Evolutionary conservation across 2,888 invertebrate genomes (phyloP), one percentile per base, ranked within the genome.

Genomic region (Xylota segnis): DNA sequence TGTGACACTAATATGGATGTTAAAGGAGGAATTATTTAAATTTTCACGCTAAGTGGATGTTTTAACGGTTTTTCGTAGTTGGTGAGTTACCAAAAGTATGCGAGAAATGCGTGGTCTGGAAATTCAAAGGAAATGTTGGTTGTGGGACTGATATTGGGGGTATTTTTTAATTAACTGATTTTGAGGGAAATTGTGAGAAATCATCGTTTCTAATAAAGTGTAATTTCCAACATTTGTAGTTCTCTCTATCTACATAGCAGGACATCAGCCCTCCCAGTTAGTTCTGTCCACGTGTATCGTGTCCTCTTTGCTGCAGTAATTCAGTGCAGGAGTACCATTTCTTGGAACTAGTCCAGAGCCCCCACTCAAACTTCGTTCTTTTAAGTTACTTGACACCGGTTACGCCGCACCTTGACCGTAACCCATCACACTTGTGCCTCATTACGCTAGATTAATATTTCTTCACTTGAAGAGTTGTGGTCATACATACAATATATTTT

Each of bases 21-120:
- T 59, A 82, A 66, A 54, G 78, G 61, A 72, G 59, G 83, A 77
- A 83, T 83, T 78, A 83, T 83, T 83, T 78, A 83, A 83, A 83
- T 83, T 66, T 66, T 45, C 54, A 32, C 47, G 59, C 66, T 65
- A 78, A 54, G 59, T 37, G 78, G 72, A 72, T 78, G 78, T 66
- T 72, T 72, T 83, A 83, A 83, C 83, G 78, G 83, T 77, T 78
- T 50, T 61, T 83, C 27, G 45, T 52, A 45, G 40, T 61, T 37
- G 72, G 58, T 58, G 43, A 65, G 29, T 34, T 29, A 65, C 37
- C 37, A 50, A 50, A 78, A 29, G 72, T 45, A 77, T 83, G 40
- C 54, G 45, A 83, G 66, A 66, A 71, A 83, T 77, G 82, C 71
- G 32, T 59, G 58, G 50, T 58, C 52, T 82, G 34, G 5, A 50